Evolutionary conservation across 2,888 invertebrate species (phyloP).

Genomic region (Emesis furor): DNA sequence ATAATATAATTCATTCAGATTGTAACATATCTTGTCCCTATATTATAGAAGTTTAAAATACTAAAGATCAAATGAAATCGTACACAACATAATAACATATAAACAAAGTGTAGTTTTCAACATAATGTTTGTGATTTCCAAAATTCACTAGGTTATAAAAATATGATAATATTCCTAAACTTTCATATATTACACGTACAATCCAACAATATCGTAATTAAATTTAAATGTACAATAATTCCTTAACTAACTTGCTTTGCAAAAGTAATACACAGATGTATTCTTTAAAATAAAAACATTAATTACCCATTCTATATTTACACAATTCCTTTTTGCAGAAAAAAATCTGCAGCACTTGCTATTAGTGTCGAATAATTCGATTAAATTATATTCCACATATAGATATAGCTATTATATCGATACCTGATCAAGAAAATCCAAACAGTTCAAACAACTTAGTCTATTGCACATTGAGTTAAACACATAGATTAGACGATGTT

Average conservation of each 20-base stretch:
- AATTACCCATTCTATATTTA: slow-evolving; percentile 41
- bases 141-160: slow-evolving; percentile 83
- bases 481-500: slow-evolving; percentile 31
- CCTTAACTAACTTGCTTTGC: slow-evolving; percentile 80
- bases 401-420: neutral
- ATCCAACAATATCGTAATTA: slow-evolving; percentile 89
- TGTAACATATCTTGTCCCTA: slow-evolving; percentile 32
- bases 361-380: neutral
- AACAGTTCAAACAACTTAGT: slow-evolving; percentile 74
- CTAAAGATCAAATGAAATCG: slow-evolving; percentile 20
- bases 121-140: slow-evolving; percentile 73
- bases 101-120: slow-evolving; percentile 79
- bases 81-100: slow-evolving; percentile 34
- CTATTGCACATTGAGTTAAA: slow-evolving; percentile 82
- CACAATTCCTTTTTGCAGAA: slow-evolving; percentile 30
- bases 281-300: slow-evolving; percentile 16
- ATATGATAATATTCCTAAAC: slow-evolving; percentile 81
- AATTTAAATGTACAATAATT: slow-evolving; percentile 88
- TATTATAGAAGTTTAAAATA: slow-evolving; percentile 32
- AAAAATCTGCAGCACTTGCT: neutral
- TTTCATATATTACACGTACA: slow-evolving; percentile 88
- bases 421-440: slow-evolving; percentile 30
- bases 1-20: slow-evolving; percentile 78
- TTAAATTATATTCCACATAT: neutral
- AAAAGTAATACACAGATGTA: slow-evolving; percentile 39